phyloP scores from a whole-genome alignment of 2,113 vertebrate species.

The Alouatta palliata region DNA sequence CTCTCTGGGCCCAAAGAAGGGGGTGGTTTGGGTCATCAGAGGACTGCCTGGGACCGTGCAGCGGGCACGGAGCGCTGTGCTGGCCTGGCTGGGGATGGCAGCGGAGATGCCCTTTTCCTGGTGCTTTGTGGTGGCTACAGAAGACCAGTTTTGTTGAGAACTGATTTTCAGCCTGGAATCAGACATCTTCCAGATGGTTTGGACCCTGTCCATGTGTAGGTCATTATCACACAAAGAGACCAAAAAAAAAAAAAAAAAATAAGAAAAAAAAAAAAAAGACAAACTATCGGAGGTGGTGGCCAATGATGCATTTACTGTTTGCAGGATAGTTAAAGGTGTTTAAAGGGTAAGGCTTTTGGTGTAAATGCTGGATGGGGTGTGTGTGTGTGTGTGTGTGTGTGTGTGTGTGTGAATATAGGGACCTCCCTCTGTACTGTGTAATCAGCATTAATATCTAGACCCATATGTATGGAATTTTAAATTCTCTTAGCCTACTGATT shows the following conservation, averaged over 20 bases:
- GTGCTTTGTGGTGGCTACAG: conserved; percentile 59
- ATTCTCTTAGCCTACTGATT: conserved; percentile 37
- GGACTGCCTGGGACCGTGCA: conserved; percentile 14
- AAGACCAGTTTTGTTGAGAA: conserved; percentile 65
- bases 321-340: conserved; percentile 54
- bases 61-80: neutral
- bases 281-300: conserved; percentile 54
- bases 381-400: neutral
- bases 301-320: conserved; percentile 37
- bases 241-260: conserved; percentile 69
- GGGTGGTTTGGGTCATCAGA: neutral
- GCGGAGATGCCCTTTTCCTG: neutral
- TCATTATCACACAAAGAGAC: conserved; percentile 69
- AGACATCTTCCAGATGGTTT: conserved; percentile 53
- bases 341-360: conserved; percentile 43
- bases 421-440: conserved; percentile 42
- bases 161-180: conserved; percentile 56
- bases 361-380: neutral
- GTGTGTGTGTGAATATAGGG: neutral
- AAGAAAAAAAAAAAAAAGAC: neutral
- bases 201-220: conserved; percentile 64
- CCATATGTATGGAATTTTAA: neutral
- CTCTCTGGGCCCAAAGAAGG: conserved; percentile 15
- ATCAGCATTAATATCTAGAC: conserved; percentile 43
- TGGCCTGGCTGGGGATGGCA: conserved; percentile 11